A percentile compares a stretch with the other conserved stretches of the same genome.
Evolutionary conservation across 2,888 invertebrate species (phyloP).

Genomic region (Drosophila helvetica): DNA sequence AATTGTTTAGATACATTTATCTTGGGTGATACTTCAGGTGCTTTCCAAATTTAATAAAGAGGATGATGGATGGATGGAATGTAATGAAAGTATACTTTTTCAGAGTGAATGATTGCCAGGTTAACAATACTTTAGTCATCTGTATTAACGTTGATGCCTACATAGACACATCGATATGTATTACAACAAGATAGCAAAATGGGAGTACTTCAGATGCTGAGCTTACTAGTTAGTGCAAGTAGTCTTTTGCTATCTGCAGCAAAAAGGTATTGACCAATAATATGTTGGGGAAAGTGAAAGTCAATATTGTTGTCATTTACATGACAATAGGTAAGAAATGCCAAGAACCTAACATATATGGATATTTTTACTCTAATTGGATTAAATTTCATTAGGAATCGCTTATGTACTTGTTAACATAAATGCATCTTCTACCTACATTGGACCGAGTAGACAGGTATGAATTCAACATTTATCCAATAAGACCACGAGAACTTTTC

Average conservation of each 20-base stretch:
- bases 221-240: conserved; percentile 19
- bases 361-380: not conserved
- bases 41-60: not conserved
- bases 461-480: not conserved
- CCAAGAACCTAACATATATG: not conserved
- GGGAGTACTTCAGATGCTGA: conserved; percentile 18
- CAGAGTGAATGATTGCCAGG: conserved; percentile 24
- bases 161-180: conserved; percentile 7
- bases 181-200: conserved; percentile 6
- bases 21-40: no score
- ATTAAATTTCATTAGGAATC: conserved; percentile 10
- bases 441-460: conserved; percentile 41
- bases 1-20: no score
- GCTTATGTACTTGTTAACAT: conserved; percentile 34
- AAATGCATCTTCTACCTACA: conserved; percentile 35
- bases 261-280: conserved; percentile 25
- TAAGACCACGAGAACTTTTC: not conserved
- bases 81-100: not conserved
- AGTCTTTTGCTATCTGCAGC: conserved; percentile 35
- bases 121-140: not conserved
- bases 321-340: conserved; percentile 31
- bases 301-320: conserved; percentile 30
- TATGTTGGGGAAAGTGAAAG: conserved; percentile 41
- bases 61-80: not conserved
- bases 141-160: not conserved